phyloP scores from a whole-genome alignment of 2,113 vertebrate genomes.

The Cebidichthys violaceus region DNA sequence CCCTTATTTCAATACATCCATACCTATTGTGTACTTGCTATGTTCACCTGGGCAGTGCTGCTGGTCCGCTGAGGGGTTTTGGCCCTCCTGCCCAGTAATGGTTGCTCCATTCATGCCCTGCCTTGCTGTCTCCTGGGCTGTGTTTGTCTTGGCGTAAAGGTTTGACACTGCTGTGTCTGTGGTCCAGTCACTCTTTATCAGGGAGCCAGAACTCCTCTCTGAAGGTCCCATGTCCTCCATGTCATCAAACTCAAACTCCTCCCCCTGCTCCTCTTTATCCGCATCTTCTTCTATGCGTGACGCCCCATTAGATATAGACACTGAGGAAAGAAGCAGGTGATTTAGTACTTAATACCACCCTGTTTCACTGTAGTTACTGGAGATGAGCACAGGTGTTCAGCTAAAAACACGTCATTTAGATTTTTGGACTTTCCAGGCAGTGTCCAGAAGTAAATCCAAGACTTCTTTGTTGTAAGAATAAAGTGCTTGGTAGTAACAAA shows the following conservation, averaged over 20 bases:
- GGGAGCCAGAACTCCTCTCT: background rate
- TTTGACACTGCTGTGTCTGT: background rate
- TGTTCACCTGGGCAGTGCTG: conserved; percentile 8
- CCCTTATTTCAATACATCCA: background rate
- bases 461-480: too few species aligned
- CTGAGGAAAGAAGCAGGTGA: background rate
- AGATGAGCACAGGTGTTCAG: background rate
- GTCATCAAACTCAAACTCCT: conserved; percentile 36
- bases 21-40: background rate
- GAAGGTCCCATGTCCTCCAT: background rate
- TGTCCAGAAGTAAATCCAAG: too few species aligned
- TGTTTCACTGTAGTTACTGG: conserved; percentile 1
- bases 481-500: too few species aligned
- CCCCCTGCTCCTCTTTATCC: conserved; percentile 33
- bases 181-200: background rate
- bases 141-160: background rate
- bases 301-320: background rate
- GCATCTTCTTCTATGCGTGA: conserved; percentile 20
- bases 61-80: background rate
- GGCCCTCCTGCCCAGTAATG: background rate
- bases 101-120: background rate
- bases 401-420: too few species aligned
- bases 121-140: background rate
- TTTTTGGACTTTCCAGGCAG: too few species aligned
- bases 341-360: background rate